Evolutionary conservation across 2,888 invertebrate species (phyloP).

Genomic region (Drosophila tanythrix): DNA sequence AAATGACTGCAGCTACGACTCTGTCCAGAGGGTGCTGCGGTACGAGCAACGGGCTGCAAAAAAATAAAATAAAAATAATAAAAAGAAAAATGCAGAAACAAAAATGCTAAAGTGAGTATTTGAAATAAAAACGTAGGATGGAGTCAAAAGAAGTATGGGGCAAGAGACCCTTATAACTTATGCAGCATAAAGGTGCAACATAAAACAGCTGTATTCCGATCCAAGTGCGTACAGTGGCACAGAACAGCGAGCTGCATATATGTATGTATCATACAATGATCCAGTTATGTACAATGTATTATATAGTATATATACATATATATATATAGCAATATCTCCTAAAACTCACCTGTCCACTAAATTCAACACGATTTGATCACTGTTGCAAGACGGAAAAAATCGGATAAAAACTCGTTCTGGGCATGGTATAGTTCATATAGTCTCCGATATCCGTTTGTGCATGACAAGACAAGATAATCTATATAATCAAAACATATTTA

Average conservation of each 20-base stretch:
- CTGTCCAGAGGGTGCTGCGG: conserved; percentile 12
- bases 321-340: neutral
- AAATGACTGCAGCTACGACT: conserved; percentile 51
- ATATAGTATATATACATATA: neutral
- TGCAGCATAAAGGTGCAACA: conserved; percentile 27
- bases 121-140: conserved; percentile 29
- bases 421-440: neutral
- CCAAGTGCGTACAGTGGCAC: conserved; percentile 18
- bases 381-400: neutral
- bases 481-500: neutral
- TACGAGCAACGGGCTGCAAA: conserved; percentile 20
- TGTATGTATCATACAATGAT: neutral
- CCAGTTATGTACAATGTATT: neutral
- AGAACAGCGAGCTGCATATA: neutral
- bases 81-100: conserved; percentile 1
- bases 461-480: neutral
- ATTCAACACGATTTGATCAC: neutral
- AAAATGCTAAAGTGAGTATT: conserved; percentile 31
- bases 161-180: conserved; percentile 11
- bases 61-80: neutral
- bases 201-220: conserved; percentile 25
- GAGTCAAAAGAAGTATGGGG: conserved; percentile 12
- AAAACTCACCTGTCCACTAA: neutral
- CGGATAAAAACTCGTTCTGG: neutral
- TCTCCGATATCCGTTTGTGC: neutral